These are phyloP conservation scores for Antrozous pallidus DNA, from an alignment of 2,797 vertebrate genomes.

Conservation along the genomic window DNA sequence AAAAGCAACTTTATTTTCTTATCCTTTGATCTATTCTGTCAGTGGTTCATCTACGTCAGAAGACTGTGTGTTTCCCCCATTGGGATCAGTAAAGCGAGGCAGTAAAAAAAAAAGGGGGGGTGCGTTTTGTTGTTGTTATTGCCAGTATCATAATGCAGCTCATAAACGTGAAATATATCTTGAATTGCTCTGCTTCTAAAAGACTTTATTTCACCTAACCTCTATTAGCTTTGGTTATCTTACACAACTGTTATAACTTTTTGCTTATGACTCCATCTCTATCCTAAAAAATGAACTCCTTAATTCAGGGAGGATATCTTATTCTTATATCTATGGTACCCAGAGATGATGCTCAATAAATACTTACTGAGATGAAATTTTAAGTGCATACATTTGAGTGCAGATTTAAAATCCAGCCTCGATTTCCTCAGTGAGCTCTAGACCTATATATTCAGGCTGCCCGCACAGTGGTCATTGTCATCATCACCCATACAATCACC, in stretches of 20 bases:
- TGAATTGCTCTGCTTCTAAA: constrained; percentile 41
- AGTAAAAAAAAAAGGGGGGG: not conserved
- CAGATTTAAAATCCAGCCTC: not conserved
- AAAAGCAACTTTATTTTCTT: constrained; percentile 45
- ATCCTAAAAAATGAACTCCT: not conserved
- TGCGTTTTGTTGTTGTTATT: constrained; percentile 42
- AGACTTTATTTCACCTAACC: constrained; percentile 39
- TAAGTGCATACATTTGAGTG: constrained; percentile 7
- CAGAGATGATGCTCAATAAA: not conserved
- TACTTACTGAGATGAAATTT: not conserved
- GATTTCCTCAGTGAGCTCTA: not conserved
- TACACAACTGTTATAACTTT: not conserved
- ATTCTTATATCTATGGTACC: constrained; percentile 2
- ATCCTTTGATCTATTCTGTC: constrained; percentile 28
- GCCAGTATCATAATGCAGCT: not conserved
- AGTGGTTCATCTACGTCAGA: not conserved
- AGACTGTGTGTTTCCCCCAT: not conserved
- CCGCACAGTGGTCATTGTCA: not conserved
- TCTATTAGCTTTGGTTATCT: constrained; percentile 10
- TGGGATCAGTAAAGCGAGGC: constrained; percentile 25
- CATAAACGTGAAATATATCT: constrained; percentile 22
- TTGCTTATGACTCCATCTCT: constrained; percentile 24
- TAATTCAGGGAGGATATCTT: not conserved
- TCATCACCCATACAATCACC: not conserved
- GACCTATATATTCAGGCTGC: not conserved